Conservation (phyloP, 2,797 vertebrate species). For the Lacerta agilis region DNA sequence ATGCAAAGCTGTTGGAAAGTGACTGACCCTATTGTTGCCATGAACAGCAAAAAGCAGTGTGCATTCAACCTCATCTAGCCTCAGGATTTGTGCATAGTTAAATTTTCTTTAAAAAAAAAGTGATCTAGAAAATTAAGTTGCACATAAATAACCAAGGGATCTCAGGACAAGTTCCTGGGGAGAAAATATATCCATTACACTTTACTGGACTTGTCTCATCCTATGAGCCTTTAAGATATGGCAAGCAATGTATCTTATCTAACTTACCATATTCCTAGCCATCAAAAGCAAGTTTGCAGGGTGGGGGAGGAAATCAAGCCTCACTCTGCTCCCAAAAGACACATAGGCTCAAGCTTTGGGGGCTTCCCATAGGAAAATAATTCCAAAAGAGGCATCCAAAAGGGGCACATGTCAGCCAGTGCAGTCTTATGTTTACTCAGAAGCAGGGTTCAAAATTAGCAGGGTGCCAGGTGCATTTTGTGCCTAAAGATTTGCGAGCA, state of each 20-base stretch:
- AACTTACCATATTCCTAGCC: neutral
- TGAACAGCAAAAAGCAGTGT: neutral
- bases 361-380: neutral
- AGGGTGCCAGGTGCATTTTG: too few species aligned
- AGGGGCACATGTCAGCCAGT: neutral
- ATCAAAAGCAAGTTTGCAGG: neutral
- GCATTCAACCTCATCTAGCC: neutral
- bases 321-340: neutral
- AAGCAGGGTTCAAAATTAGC: neutral
- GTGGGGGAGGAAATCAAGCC: neutral
- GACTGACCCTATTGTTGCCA: neutral
- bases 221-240: neutral
- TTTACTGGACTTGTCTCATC: neutral
- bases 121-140: neutral
- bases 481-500: too few species aligned
- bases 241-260: neutral
- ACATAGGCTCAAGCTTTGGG: neutral
- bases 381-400: neutral
- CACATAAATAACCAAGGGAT: neutral
- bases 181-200: neutral
- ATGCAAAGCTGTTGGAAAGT: constrained; percentile 16
- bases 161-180: neutral
- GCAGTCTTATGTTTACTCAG: neutral
- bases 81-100: too few species aligned
- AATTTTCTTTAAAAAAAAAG: neutral